Evolutionary conservation across 2,888 invertebrate species (phyloP), one percentile per base, ranked within the genome.

Genomic region (Diloba caeruleocephala): DNA sequence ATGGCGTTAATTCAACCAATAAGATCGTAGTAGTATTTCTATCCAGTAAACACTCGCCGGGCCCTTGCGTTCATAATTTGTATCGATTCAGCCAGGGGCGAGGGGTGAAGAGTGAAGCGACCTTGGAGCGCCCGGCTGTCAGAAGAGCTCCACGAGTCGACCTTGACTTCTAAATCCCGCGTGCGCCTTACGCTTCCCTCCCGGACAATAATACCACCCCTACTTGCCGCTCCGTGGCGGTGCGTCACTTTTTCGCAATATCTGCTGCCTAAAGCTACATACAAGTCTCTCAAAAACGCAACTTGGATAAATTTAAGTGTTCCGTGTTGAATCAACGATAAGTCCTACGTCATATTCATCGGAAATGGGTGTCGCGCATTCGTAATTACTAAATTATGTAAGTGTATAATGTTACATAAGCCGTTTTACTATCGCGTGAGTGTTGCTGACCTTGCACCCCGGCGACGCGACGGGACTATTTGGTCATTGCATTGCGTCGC

Each of bases 151-250:
- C 77, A 65, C 76, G 45, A 69, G 51, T 49, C 70, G 81, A 79
- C 89, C 89, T 89, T 89, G 88, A 88, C 84, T 82, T 75, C 68
- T 69, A 66, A 63, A 64, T 54, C 61, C 75, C 67, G 67, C 69
- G 57, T 74, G 74, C 75, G 76, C 74, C 56, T 54, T 59, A 48
- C 71, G 62, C 58, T 71, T 56, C 63, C 67, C 70, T 62, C 68
- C 57, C 71, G 67, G 54, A 70, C 76, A 72, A 77, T 60, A 80
- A 78, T 72, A 77, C 67, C 67, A 70, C 71, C 55, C 60, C 59
- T 67, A 65, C 57, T 49, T 57, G 61, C 23, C 53, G 56, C 63
- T 61, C 63, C 63, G 63, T 52, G 38, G 43, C 61, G 61, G 38
- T 43, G 39, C 64, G 65, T 51, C 50, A 49, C 10, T 62, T 33